Base-by-base conservation (phyloP, 2,797 vertebrate species). In the Rhinatrema bivittatum region DNA sequence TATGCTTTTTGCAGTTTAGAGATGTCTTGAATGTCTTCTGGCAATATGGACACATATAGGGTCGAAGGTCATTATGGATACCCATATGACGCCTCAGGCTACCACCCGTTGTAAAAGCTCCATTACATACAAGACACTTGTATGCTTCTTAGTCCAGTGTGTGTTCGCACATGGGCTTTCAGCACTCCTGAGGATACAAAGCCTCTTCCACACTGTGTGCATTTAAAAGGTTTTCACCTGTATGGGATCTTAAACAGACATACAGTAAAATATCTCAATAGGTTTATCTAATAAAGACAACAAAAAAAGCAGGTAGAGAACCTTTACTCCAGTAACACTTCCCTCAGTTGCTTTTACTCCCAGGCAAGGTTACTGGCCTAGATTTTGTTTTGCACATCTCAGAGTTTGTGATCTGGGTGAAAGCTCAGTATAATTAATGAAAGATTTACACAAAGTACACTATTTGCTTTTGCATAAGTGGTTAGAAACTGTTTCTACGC, bases 21-120 rank as follows among this genome's bases (percentile, higher is more conserved):
- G 93, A 93, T 1, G 95, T 98, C 81, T 99, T 99, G 64, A 99
- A 99, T 4, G 95, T 98, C 63, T 98, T 98, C 58, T 99, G 94
- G 74, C 96, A 99, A 70, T 98, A 99, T 1, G 96, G 96, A 53
- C 96, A 99, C 95, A 98, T 98, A 52, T 95, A 99, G 0, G 96
- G 95, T 5, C 94, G 85, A 6, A 94, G 72, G 64, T 97, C 93
- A 5, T 92, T 99, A 62, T 99, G 96, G 24, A 93, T 98, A 10
- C 92, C 93, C 93, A 91, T 97, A 56, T 99, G 96, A 11, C 95
- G 84, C 20, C 92, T 81, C 34, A 99, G 76, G 78, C 96, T 99
- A 7, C 96, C 94, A 0, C 91, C 96, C 13, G 96, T 99, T 32
- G 94, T 98, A 62, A 99, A 99, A 10, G 96, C 94, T 10, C 92